Percentiles rank a stretch among this genome's conserved stretches.
These are phyloP conservation scores for Eupithecia subumbrata DNA, from an alignment of 2,888 invertebrate genomes.

Conservation along the genomic window DNA sequence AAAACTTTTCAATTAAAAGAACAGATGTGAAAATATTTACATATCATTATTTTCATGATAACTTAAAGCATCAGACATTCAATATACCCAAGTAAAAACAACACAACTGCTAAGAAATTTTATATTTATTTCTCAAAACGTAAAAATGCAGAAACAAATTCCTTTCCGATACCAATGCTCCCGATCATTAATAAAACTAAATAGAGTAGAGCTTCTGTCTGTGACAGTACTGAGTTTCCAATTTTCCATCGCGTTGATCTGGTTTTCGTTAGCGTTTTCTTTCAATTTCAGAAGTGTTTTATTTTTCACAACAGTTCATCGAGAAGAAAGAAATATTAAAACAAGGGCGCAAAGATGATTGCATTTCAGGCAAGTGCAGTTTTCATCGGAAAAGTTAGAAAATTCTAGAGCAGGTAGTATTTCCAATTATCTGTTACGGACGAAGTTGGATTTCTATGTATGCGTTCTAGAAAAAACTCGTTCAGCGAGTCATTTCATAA, in stretches of 20 bases:
- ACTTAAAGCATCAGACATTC: background rate
- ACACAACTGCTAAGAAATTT: background rate
- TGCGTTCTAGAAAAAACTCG: background rate
- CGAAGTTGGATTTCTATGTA: background rate
- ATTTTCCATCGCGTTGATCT: background rate
- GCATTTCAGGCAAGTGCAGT: background rate
- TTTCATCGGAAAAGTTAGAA: background rate
- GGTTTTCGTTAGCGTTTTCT: background rate
- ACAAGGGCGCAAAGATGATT: background rate
- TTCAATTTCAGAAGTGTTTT: background rate
- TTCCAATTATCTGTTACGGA: background rate
- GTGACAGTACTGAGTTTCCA: background rate
- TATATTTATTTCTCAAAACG: too few species aligned
- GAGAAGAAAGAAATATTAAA: background rate
- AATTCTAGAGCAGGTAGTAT: background rate
- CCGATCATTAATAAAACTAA: background rate
- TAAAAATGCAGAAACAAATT: background rate
- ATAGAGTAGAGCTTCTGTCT: background rate
- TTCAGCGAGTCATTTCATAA: background rate
- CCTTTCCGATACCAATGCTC: background rate
- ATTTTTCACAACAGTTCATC: background rate
- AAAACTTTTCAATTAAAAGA: too few species aligned
- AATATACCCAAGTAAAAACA: background rate
- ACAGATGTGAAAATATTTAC: too few species aligned
- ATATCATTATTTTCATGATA: too few species aligned